Evolutionary conservation across 2,797 vertebrate genomes (phyloP).

Genomic region (Intellagama lesueurii): DNA sequence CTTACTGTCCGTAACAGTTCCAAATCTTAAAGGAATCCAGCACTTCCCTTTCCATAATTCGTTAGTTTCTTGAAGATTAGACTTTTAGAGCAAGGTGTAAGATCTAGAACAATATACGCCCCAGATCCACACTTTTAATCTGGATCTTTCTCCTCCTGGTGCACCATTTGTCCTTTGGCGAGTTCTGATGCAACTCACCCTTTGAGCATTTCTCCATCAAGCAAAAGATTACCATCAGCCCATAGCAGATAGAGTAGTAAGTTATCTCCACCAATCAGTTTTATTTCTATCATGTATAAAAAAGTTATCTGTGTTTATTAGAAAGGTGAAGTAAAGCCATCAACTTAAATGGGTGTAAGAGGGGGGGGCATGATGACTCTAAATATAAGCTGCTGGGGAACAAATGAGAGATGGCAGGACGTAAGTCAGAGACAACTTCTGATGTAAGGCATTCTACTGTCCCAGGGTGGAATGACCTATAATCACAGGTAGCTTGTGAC

Average conservation of each 20-base stretch:
- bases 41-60: neutral
- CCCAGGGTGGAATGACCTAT: too few relatives aligned
- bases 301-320: too few relatives aligned
- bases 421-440: too few relatives aligned
- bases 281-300: too few relatives aligned
- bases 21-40: neutral
- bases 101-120: neutral
- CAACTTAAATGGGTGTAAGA: too few relatives aligned
- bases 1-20: neutral
- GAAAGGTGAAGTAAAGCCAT: too few relatives aligned
- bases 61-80: conserved; percentile 13
- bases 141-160: neutral
- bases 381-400: too few relatives aligned
- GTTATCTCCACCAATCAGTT: too few relatives aligned
- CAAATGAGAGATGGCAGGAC: too few relatives aligned
- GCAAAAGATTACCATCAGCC: neutral
- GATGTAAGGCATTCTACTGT: too few relatives aligned
- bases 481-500: too few relatives aligned
- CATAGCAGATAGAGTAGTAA: neutral
- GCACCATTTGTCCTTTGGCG: neutral
- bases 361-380: too few relatives aligned
- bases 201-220: neutral
- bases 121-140: neutral
- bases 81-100: neutral
- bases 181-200: neutral